Evolutionary conservation across 2,888 invertebrate genomes (phyloP).

Genomic region (Aromia moschata): DNA sequence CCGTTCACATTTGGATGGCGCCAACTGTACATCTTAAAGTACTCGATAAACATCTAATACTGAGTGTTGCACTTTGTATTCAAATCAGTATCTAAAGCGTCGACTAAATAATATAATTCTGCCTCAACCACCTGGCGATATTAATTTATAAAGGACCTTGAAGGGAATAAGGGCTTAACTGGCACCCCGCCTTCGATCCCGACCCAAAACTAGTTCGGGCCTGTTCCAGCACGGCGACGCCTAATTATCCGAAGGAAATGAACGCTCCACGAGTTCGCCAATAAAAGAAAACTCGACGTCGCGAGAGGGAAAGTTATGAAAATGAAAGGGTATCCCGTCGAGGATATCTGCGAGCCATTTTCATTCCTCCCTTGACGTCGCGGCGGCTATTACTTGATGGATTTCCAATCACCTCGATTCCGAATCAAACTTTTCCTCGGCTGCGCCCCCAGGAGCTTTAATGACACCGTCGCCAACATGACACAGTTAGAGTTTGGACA

Average conservation of each 20-base stretch:
- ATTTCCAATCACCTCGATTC: constrained; percentile 59
- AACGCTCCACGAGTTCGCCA: constrained; percentile 20
- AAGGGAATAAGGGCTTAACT: no score
- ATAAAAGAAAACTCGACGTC: constrained; percentile 26
- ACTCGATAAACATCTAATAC: no score
- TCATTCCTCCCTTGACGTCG: constrained; percentile 55
- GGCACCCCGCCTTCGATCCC: no score
- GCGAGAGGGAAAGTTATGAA: constrained; percentile 23
- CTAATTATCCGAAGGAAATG: constrained; percentile 20
- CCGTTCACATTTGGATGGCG: no score
- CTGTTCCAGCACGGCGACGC: not conserved
- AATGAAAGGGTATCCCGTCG: constrained; percentile 39
- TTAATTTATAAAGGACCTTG: no score
- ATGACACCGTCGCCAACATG: constrained; percentile 50
- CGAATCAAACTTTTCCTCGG: constrained; percentile 53
- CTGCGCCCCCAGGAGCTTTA: constrained; percentile 30
- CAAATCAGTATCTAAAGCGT: no score
- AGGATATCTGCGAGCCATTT: constrained; percentile 52
- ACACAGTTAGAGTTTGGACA: no score
- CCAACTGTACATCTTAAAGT: no score
- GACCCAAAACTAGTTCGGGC: not conserved
- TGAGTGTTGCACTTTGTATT: no score
- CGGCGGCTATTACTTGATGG: constrained; percentile 57
- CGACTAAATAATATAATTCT: no score
- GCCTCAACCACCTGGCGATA: no score